A percentile compares a stretch with the other conserved stretches of the same genome.
These are phyloP conservation scores for Stegastes partitus DNA, from an alignment of 2,113 vertebrate genomes.

Conservation along the genomic window DNA sequence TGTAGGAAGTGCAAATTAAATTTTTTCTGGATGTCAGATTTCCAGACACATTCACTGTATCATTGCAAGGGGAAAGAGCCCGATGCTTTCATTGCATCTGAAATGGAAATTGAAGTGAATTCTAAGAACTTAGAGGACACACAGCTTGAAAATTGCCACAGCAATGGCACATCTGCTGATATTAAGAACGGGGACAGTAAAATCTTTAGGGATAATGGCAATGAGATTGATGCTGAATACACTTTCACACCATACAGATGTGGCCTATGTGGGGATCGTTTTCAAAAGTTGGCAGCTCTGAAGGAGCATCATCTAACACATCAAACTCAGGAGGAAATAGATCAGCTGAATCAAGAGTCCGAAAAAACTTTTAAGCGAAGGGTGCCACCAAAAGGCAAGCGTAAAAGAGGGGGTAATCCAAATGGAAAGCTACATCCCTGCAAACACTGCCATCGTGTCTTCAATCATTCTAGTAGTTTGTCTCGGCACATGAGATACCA, in stretches of 20 bases:
- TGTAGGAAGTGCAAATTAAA: conserved; percentile 83
- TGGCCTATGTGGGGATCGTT: conserved; percentile 84
- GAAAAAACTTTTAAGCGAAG: conserved; percentile 48
- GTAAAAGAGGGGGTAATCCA: conserved; percentile 59
- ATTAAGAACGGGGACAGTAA: conserved; percentile 54
- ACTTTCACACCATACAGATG: conserved; percentile 80
- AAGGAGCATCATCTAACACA: conserved; percentile 82
- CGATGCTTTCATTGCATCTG: conserved; percentile 41
- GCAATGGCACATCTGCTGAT: conserved; percentile 61
- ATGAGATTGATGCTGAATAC: conserved; percentile 28
- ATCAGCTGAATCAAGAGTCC: conserved; percentile 71
- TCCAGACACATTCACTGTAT: conserved; percentile 83
- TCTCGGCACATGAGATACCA: conserved; percentile 87
- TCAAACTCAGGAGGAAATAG: conserved; percentile 80
- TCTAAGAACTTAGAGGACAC: conserved; percentile 41
- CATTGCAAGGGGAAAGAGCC: conserved; percentile 78
- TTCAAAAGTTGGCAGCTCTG: conserved; percentile 76
- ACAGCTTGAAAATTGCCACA: conserved; percentile 51
- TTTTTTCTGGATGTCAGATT: conserved; percentile 88
- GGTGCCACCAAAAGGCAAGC: conserved; percentile 52
- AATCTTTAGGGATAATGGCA: conserved; percentile 25
- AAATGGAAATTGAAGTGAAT: conserved; percentile 51
- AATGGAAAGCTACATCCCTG: conserved; percentile 82
- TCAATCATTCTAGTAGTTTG: conserved; percentile 87
- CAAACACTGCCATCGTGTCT: conserved; percentile 84